phyloP scores from a whole-genome alignment of 2,888 invertebrate genomes.

The Hypercompe scribonia region DNA sequence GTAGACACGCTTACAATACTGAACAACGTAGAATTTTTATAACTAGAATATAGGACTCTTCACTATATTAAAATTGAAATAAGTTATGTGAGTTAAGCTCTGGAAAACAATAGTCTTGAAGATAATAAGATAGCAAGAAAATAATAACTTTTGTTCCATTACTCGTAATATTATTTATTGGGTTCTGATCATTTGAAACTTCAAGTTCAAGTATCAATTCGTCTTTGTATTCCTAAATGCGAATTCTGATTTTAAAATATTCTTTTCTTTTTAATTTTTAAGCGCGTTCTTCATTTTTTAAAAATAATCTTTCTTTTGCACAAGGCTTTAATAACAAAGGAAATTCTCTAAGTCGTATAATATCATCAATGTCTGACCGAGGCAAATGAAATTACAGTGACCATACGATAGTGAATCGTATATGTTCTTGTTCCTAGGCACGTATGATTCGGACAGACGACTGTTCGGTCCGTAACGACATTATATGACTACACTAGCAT shows the following conservation, averaged over 20 bases:
- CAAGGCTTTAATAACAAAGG: background rate
- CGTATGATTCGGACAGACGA: background rate
- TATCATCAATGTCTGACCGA: conserved; percentile 15
- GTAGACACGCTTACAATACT: background rate
- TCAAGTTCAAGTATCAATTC: background rate
- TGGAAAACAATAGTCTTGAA: background rate
- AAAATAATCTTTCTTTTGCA: background rate
- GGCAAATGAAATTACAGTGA: conserved; percentile 25
- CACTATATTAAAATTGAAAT: background rate
- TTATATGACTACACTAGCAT: conserved; percentile 9
- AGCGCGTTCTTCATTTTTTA: background rate
- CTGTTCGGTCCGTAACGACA: conserved; percentile 1
- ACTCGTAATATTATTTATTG: background rate
- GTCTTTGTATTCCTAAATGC: background rate
- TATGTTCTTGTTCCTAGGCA: background rate
- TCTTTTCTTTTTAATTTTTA: background rate
- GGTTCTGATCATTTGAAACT: background rate
- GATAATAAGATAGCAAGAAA: no score
- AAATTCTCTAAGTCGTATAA: conserved; percentile 16
- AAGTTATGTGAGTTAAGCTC: background rate
- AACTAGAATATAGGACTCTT: background rate
- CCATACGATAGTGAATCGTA: conserved; percentile 1
- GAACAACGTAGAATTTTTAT: background rate
- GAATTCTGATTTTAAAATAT: background rate
- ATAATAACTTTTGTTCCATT: background rate